Evolutionary conservation across 2,797 vertebrate species (phyloP), one percentile per base, ranked within the genome.

Genomic region (Malurus splendens): DNA sequence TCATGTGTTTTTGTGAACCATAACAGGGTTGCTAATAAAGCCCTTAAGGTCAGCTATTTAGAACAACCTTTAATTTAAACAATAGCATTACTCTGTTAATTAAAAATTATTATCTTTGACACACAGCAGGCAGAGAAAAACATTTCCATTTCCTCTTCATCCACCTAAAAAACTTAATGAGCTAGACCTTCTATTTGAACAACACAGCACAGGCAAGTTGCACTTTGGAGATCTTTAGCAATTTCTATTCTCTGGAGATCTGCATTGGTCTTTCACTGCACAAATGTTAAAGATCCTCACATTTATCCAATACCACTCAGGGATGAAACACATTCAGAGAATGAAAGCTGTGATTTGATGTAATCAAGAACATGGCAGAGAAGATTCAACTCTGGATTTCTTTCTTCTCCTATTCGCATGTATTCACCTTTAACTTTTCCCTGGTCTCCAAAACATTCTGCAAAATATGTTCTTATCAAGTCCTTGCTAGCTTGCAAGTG

Each of bases 51-150:
- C 81, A 90, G 22, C 33, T 87, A 30, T 66, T 94, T 60, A 87
- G 47, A 94, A 79, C 9, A 82, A 72, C 25, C 32, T 79, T 56
- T 77, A 79, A 92, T 74, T 90, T 78, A 86, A 90, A 92, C 56
- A 28, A 76, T 60, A 45, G 36, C 56, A 74, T 65, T 86, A 71
- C n/a, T 24, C 33, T 67, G 25, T 19, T 86, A 92, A 89, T 91
- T 82, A 91, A 92, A 82, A 62, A 68, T 82, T 66, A 80, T 61
- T 92, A 51, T 48, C 20, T 86, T 75, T 81, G 54, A 79, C 77
- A 73, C n/a, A 64, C 27, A 86, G n/a, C 54, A 87, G 54, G n/a
- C 12, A 55, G 50, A 64, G 27, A 32, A 78, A 80, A 82, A 78
- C 0, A 4, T 50, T 65, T 59, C 25, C 4, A 62, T 61, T 82